phyloP scores from a whole-genome alignment of 2,888 invertebrate species.

The Acanthosepion lycidas region DNA sequence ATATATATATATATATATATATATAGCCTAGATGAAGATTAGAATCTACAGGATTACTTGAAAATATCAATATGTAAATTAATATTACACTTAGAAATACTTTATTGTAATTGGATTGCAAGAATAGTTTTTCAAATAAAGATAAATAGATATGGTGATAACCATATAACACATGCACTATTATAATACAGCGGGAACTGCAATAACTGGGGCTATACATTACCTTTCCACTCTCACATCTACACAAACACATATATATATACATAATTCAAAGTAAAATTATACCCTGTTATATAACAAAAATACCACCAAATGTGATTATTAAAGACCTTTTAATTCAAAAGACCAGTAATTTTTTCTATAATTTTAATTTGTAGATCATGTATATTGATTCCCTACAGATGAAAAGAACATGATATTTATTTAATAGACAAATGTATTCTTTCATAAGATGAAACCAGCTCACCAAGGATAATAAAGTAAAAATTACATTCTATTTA shows the following conservation, averaged over 20 bases:
- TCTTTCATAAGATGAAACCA: neutral
- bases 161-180: neutral
- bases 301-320: neutral
- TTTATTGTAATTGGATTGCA: neutral
- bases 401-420: neutral
- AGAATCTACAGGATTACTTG: neutral
- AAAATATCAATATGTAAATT: neutral
- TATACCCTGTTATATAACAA: neutral
- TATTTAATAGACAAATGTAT: neutral
- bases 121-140: neutral
- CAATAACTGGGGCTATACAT: neutral
- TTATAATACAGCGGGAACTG: neutral
- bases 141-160: neutral
- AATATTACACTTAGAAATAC: neutral
- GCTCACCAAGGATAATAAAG: neutral
- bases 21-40: neutral
- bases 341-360: neutral
- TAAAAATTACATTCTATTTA: neutral
- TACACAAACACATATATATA: neutral
- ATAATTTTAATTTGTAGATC: neutral
- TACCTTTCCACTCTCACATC: neutral
- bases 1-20: neutral
- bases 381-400: too few species aligned
- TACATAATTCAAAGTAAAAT: neutral
- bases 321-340: too few species aligned